Evolutionary conservation across 2,888 invertebrate genomes (phyloP).

Genomic region (Athalia cordata): DNA sequence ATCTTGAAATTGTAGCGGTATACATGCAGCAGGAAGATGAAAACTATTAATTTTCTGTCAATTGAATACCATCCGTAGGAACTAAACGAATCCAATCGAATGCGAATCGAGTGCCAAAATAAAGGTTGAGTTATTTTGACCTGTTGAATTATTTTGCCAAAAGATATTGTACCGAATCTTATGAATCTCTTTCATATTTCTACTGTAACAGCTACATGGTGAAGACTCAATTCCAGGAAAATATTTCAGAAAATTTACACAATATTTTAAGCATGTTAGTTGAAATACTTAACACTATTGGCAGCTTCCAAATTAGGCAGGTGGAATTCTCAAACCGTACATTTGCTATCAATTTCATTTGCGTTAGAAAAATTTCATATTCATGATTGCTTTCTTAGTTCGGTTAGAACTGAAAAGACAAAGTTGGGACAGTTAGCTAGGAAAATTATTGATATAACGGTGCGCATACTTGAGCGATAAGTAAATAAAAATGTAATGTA

Average conservation of each 20-base stretch:
- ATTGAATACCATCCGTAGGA: background rate
- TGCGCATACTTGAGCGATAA: constrained; percentile 28
- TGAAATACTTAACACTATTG: constrained; percentile 21
- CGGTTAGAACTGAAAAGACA: constrained; percentile 15
- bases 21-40: constrained; percentile 26
- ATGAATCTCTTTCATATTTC: constrained; percentile 45
- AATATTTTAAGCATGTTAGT: constrained; percentile 20
- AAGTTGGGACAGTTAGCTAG: constrained; percentile 9
- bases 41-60: constrained; percentile 16
- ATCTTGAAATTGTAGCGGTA: constrained; percentile 29
- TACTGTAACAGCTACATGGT: constrained; percentile 35
- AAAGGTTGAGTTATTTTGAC: constrained; percentile 14
- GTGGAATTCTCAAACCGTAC: constrained; percentile 31
- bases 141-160: constrained; percentile 31
- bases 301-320: background rate
- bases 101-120: constrained; percentile 38
- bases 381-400: constrained; percentile 15
- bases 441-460: constrained; percentile 8
- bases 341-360: constrained; percentile 4
- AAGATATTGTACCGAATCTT: constrained; percentile 25
- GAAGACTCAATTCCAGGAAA: constrained; percentile 21
- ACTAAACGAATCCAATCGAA: background rate
- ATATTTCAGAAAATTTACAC: constrained; percentile 9
- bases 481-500: background rate
- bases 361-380: constrained; percentile 18